phyloP scores from a whole-genome alignment of 2,888 invertebrate genomes.

The Micoletzkya japonica region DNA sequence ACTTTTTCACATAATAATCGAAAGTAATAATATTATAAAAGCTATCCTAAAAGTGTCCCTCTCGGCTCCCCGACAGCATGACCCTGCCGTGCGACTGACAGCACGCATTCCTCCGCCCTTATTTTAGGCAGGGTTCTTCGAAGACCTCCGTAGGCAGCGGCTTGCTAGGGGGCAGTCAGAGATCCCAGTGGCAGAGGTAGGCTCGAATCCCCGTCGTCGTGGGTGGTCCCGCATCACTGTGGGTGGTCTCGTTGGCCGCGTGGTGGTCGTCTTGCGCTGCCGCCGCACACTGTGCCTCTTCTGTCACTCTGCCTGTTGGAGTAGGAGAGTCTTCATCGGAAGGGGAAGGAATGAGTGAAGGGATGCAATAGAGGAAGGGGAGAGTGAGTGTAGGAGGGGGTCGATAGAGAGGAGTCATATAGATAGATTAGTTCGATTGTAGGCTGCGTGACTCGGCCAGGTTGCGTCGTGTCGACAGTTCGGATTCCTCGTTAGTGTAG shows the following conservation, averaged over 20 bases:
- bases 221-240: not conserved
- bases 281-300: too few relatives aligned
- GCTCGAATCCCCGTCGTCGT: not conserved
- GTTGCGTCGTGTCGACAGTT: constrained; percentile 1
- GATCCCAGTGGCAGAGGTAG: constrained; percentile 59
- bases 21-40: too few relatives aligned
- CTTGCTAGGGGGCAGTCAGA: constrained; percentile 33
- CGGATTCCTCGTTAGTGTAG: constrained; percentile 7
- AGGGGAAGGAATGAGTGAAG: not conserved
- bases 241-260: not conserved
- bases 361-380: too few relatives aligned
- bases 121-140: constrained; percentile 47
- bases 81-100: not conserved
- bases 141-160: constrained; percentile 33
- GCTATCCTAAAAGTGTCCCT: too few relatives aligned
- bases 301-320: not conserved
- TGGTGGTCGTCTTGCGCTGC: not conserved
- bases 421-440: not conserved
- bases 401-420: not conserved
- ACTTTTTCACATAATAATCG: too few relatives aligned
- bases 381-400: not conserved
- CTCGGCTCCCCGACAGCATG: not conserved
- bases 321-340: not conserved
- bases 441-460: constrained; percentile 21
- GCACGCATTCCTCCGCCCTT: constrained; percentile 8